Conservation (phyloP, 2,888 invertebrate genomes). For the Drosophila neotestacea region DNA sequence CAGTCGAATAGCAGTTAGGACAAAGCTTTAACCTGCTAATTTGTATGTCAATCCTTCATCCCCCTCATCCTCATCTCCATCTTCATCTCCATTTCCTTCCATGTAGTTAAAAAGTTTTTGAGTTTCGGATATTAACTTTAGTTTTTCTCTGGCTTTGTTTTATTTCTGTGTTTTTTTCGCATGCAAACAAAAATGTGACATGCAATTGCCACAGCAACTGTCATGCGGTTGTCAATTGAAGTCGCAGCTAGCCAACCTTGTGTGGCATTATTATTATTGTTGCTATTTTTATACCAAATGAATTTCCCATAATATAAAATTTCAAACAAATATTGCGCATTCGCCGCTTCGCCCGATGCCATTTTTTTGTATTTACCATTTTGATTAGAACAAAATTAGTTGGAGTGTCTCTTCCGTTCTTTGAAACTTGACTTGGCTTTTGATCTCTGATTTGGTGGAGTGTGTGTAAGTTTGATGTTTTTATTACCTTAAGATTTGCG, state of each 20-base stretch:
- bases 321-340: conserved; percentile 51
- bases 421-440: not conserved
- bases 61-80: not conserved
- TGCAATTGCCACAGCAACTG: conserved; percentile 72
- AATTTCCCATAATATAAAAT: conserved; percentile 63
- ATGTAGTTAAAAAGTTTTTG: conserved; percentile 27
- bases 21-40: conserved; percentile 64
- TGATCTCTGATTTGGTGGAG: conserved; percentile 4
- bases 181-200: conserved; percentile 67
- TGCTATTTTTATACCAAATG: conserved; percentile 52
- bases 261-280: conserved; percentile 22
- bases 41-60: conserved; percentile 68
- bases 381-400: conserved; percentile 12
- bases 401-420: not conserved
- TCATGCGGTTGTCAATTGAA: conserved; percentile 76
- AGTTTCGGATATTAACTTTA: conserved; percentile 39
- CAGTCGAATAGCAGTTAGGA: conserved; percentile 44
- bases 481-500: conserved; percentile 25
- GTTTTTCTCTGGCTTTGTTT: conserved; percentile 4
- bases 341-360: conserved; percentile 34
- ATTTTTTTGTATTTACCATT: not conserved
- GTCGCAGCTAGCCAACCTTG: conserved; percentile 47
- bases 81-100: no score
- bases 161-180: conserved; percentile 36
- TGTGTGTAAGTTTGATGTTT: conserved; percentile 41